These are phyloP conservation scores for Melipona bicolor DNA, from an alignment of 2,888 invertebrate species.

Conservation along the genomic window DNA sequence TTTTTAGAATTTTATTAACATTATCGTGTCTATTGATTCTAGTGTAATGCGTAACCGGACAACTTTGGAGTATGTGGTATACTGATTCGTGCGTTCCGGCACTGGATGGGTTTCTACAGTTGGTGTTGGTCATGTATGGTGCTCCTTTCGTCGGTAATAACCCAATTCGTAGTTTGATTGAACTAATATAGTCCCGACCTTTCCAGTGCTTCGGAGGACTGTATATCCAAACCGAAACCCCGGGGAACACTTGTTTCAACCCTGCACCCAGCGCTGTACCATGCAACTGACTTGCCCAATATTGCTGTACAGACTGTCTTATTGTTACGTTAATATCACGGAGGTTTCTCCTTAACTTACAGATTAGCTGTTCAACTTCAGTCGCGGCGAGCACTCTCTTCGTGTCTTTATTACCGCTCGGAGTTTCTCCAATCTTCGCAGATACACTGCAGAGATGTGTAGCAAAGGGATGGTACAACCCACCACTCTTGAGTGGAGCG, in stretches of 20 bases:
- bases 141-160: conserved; percentile 16
- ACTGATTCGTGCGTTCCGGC: background rate
- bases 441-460: background rate
- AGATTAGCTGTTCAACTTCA: background rate
- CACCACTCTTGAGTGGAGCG: background rate
- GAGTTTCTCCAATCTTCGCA: background rate
- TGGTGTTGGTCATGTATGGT: background rate
- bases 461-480: background rate
- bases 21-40: conserved; percentile 15
- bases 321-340: too few species aligned
- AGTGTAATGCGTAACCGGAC: background rate
- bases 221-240: conserved; percentile 17
- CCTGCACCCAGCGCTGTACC: background rate
- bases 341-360: too few species aligned
- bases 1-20: background rate
- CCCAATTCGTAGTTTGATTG: conserved; percentile 3
- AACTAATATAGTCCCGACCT: conserved; percentile 23
- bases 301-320: too few species aligned
- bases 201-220: conserved; percentile 2
- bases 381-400: background rate
- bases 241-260: background rate
- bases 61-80: conserved; percentile 8
- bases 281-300: background rate
- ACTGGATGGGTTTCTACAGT: conserved; percentile 12
- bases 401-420: background rate